Percentiles rank a stretch among this genome's conserved stretches.
Evolutionary conservation across 2,888 invertebrate species (phyloP).

Genomic region (Rhingia campestris): DNA sequence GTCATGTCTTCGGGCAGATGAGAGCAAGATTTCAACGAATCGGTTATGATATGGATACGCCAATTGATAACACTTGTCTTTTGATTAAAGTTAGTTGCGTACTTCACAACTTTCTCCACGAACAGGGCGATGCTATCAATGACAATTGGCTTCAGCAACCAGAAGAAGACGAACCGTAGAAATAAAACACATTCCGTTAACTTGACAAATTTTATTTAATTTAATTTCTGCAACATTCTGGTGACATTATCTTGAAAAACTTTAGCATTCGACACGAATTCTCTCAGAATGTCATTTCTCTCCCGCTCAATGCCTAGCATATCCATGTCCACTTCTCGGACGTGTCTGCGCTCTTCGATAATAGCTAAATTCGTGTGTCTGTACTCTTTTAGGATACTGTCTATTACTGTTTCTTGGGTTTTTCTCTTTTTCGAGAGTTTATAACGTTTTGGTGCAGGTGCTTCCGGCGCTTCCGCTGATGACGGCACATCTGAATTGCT

Average conservation of each 20-base stretch:
- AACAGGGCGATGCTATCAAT: background rate
- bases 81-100: slow-evolving; percentile 10
- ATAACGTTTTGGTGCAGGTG: background rate
- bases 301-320: slow-evolving; percentile 18
- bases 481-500: background rate
- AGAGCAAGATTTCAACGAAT: slow-evolving; percentile 2
- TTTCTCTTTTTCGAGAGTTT: slow-evolving; percentile 11
- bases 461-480: background rate
- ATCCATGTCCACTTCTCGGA: slow-evolving; percentile 1
- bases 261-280: slow-evolving; percentile 21
- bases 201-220: background rate
- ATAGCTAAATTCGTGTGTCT: slow-evolving; percentile 2
- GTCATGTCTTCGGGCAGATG: background rate
- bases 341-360: slow-evolving; percentile 1
- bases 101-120: background rate
- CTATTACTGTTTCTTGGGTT: background rate
- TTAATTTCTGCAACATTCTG: slow-evolving; percentile 6
- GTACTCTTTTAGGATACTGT: slow-evolving; percentile 1
- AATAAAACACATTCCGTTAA: background rate
- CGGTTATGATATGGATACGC: background rate
- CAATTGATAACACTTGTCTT: background rate
- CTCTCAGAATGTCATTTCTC: slow-evolving; percentile 20
- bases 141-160: background rate
- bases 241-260: slow-evolving; percentile 20
- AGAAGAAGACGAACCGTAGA: background rate